Conservation (phyloP, 2,797 vertebrate genomes). For the Sebastiscus tertius region DNA sequence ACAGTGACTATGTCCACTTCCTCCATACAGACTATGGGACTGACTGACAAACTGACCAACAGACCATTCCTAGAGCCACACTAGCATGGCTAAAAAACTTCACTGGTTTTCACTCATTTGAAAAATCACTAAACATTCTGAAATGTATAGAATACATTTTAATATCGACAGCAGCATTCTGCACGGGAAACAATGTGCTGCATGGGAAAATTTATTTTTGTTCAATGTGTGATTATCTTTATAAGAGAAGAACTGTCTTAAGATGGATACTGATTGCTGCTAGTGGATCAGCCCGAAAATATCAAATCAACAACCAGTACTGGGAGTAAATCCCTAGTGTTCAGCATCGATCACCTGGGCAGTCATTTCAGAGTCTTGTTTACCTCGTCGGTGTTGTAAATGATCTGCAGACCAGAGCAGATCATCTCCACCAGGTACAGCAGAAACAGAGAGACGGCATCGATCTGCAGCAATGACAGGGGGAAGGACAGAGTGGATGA, state of each 20-base stretch:
- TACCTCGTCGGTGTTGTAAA: constrained; percentile 99
- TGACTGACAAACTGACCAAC: too few species aligned
- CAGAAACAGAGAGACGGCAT: constrained; percentile 91
- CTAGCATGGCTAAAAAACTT: not conserved
- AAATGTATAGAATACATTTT: not conserved
- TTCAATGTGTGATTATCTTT: not conserved
- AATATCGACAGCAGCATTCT: not conserved
- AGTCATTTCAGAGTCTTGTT: constrained; percentile 34
- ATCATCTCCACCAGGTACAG: constrained; percentile 99
- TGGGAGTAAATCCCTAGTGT: constrained; percentile 6
- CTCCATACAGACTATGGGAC: rapidly evolving
- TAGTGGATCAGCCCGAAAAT: constrained; percentile 2
- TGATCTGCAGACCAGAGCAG: constrained; percentile 94
- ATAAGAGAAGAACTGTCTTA: not conserved
- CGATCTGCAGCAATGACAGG: constrained; percentile 83
- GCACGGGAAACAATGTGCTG: not conserved
- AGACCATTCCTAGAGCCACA: not conserved
- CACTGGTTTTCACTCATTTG: not conserved
- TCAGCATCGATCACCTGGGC: constrained; percentile 11
- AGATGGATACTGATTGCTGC: constrained; percentile 1
- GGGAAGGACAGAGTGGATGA: not conserved
- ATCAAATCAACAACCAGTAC: constrained; percentile 9
- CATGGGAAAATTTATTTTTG: not conserved
- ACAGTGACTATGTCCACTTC: not conserved
- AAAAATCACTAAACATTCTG: not conserved